phyloP scores from a whole-genome alignment of 2,797 vertebrate species.

The Epinephelus awoara region DNA sequence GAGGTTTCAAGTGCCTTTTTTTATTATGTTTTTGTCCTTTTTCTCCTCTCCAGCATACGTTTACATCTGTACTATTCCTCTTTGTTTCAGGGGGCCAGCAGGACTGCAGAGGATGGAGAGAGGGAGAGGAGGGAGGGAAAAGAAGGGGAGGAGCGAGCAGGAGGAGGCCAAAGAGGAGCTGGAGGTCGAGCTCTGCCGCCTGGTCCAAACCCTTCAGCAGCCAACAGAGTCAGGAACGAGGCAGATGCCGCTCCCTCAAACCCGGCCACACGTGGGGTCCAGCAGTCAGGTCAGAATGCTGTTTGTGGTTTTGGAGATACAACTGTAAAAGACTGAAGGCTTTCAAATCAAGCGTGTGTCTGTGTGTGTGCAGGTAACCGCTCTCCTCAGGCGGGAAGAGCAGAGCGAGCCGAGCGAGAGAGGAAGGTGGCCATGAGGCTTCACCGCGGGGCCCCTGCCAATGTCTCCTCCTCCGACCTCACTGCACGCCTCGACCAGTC shows the following conservation, averaged over 20 bases:
- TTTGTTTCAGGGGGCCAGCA: constrained; percentile 90
- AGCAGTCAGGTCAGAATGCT: constrained; percentile 89
- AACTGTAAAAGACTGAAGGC: rapidly evolving
- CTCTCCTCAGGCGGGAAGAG: constrained; percentile 90
- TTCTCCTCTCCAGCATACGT: background rate
- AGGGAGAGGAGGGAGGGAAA: constrained; percentile 88
- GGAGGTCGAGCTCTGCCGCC: constrained; percentile 91
- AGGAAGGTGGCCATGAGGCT: constrained; percentile 98
- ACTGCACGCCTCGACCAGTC: constrained; percentile 95
- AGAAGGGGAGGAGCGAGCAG: constrained; percentile 82
- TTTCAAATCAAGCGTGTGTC: background rate
- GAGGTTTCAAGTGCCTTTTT: background rate
- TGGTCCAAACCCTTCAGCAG: constrained; percentile 89
- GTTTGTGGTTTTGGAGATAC: background rate
- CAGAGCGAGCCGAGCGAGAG: constrained; percentile 95
- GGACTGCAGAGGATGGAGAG: constrained; percentile 94
- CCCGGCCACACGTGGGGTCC: constrained; percentile 90
- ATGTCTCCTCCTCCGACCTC: constrained; percentile 96
- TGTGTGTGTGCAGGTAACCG: constrained; percentile 88
- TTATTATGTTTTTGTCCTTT: background rate
- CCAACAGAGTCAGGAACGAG: constrained; percentile 93
- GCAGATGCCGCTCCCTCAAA: constrained; percentile 91
- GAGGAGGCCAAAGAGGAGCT: constrained; percentile 88
- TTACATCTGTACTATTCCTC: background rate
- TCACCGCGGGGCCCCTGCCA: constrained; percentile 96